These are phyloP conservation scores for Oenanthe oenanthe DNA, from an alignment of 2,113 vertebrate species.

Conservation along the genomic window DNA sequence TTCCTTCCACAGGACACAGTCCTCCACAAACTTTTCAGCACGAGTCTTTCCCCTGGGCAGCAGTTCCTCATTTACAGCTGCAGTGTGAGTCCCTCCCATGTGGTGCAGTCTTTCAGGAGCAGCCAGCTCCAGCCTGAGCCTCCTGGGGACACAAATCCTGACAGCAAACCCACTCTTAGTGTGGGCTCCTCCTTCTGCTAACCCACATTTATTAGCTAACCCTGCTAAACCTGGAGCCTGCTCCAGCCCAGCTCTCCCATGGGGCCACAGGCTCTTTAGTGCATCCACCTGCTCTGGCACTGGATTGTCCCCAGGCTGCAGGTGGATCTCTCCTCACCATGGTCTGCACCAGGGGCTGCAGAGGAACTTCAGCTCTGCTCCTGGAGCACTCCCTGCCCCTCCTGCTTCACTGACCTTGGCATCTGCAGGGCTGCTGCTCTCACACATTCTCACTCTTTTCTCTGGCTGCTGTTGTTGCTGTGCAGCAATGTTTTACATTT, in stretches of 20 bases:
- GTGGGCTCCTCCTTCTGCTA: background rate
- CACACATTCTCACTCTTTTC: background rate
- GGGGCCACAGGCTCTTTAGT: background rate
- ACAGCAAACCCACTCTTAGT: background rate
- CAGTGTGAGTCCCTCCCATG: no score
- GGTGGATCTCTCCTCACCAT: background rate
- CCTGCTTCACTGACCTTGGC: background rate
- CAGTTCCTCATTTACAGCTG: background rate
- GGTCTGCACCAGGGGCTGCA: background rate
- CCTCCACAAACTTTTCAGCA: background rate
- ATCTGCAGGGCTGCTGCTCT: background rate
- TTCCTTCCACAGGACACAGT: no score
- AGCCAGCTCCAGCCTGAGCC: accelerated
- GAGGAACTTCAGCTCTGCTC: background rate
- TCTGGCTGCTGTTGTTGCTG: background rate
- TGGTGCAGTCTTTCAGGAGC: background rate
- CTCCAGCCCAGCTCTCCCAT: background rate
- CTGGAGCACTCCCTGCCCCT: background rate
- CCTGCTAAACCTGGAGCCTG: background rate
- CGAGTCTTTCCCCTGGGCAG: background rate
- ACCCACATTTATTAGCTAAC: background rate
- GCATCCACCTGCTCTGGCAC: background rate
- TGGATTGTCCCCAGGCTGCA: background rate
- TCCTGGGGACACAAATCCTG: background rate
- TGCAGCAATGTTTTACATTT: background rate